Conservation (phyloP, 64 coral and sea anemone genomes). For the Montipora sp. region DNA sequence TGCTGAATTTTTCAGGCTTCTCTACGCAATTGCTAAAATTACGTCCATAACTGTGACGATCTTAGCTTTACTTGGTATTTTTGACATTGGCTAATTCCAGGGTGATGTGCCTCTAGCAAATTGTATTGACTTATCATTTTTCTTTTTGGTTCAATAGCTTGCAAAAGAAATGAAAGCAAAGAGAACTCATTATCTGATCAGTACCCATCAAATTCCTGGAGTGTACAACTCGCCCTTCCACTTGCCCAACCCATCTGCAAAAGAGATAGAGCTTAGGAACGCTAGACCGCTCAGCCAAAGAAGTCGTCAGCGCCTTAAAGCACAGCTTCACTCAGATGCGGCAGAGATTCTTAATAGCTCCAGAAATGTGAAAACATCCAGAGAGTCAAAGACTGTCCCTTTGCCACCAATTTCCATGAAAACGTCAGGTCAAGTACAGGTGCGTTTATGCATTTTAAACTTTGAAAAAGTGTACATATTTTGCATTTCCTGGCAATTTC, state of each 20-base stretch:
- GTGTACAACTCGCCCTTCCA: slow-evolving; percentile 88
- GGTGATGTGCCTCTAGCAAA: too few relatives aligned
- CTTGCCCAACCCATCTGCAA: slow-evolving; percentile 50
- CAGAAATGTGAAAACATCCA: slow-evolving; percentile 17
- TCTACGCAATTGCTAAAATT: too few relatives aligned
- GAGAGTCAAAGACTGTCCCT: slow-evolving; percentile 53
- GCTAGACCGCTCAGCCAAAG: slow-evolving; percentile 55
- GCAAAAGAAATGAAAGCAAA: slow-evolving; percentile 69
- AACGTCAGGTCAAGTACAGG: slow-evolving; percentile 10
- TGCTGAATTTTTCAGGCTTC: too few relatives aligned
- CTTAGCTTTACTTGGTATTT: too few relatives aligned
- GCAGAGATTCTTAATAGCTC: slow-evolving; percentile 33
- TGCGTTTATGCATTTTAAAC: not conserved
- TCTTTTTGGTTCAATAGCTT: slow-evolving; percentile 54
- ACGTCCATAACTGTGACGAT: too few relatives aligned
- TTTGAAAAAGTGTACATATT: too few relatives aligned
- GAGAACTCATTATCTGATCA: slow-evolving; percentile 90
- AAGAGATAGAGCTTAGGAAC: slow-evolving; percentile 78
- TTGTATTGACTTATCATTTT: too few relatives aligned
- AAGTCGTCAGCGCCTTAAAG: slow-evolving; percentile 19
- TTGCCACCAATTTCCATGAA: slow-evolving; percentile 83
- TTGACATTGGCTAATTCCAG: too few relatives aligned
- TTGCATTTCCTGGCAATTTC: too few relatives aligned
- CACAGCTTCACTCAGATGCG: slow-evolving; percentile 41
- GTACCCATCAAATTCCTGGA: slow-evolving; percentile 94